These are phyloP conservation scores for Drosophila putrida DNA, from an alignment of 2,888 invertebrate genomes.

Conservation along the genomic window DNA sequence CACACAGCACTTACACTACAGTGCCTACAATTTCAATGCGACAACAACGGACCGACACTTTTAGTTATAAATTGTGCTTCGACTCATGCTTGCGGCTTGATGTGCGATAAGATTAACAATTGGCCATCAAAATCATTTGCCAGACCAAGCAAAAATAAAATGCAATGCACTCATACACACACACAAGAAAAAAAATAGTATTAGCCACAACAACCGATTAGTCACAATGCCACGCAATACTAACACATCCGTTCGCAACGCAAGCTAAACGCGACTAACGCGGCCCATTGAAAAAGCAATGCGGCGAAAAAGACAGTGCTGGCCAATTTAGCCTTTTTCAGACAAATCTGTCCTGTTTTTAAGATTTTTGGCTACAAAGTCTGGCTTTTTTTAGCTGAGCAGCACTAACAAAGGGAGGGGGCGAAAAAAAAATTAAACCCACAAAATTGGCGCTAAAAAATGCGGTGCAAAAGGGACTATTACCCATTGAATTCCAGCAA, in stretches of 20 bases:
- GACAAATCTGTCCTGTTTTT: too few species aligned
- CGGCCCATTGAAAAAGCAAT: constrained; percentile 1
- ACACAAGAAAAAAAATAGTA: constrained; percentile 6
- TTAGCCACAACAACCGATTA: constrained; percentile 15
- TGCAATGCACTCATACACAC: constrained; percentile 21
- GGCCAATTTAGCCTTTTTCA: too few species aligned
- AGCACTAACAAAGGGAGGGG: too few species aligned
- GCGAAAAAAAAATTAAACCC: too few species aligned
- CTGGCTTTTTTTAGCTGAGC: too few species aligned
- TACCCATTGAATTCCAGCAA: too few species aligned
- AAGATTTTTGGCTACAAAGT: too few species aligned
- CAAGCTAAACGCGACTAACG: constrained; percentile 25
- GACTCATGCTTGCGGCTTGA: constrained; percentile 59
- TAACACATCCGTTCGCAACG: background rate
- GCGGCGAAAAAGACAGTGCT: constrained; percentile 24
- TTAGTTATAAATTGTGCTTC: constrained; percentile 45
- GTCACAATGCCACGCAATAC: constrained; percentile 7
- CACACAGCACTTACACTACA: constrained; percentile 1
- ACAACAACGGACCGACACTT: constrained; percentile 23
- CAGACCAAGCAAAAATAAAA: constrained; percentile 2
- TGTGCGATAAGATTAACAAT: constrained; percentile 72
- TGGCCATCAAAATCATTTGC: constrained; percentile 38
- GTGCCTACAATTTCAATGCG: constrained; percentile 11
- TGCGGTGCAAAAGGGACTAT: too few species aligned
- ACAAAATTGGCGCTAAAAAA: too few species aligned